These are phyloP conservation scores for Orthonychiurus folsomi DNA, from an alignment of 2,888 invertebrate species.

Conservation along the genomic window DNA sequence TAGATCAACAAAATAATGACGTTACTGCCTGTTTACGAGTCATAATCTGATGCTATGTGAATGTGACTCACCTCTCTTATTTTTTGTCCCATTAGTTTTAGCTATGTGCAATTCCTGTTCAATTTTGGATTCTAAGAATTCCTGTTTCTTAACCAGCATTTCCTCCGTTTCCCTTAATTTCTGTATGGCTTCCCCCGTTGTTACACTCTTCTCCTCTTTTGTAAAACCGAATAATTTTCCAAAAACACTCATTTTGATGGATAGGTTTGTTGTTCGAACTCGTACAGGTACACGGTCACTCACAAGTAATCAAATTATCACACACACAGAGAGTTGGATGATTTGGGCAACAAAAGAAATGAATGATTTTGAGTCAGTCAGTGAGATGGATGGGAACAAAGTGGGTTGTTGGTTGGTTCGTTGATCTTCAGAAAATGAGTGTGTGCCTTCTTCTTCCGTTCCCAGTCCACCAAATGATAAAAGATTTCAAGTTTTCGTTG, in stretches of 20 bases:
- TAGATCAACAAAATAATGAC: not conserved
- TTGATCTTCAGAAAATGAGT: too few species aligned
- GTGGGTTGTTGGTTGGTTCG: too few species aligned
- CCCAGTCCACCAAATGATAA: not conserved
- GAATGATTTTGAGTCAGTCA: not conserved
- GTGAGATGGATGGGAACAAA: too few species aligned
- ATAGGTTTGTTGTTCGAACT: too few species aligned
- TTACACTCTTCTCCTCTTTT: conserved; percentile 66
- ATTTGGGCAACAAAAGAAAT: too few species aligned
- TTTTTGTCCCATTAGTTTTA: conserved; percentile 87
- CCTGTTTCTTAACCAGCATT: conserved; percentile 92
- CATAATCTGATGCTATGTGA: too few species aligned
- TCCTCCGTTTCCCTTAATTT: conserved; percentile 94
- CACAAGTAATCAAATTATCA: too few species aligned
- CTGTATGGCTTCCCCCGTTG: conserved; percentile 94
- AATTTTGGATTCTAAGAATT: conserved; percentile 91
- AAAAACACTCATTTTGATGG: conserved; percentile 50
- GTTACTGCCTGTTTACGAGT: too few species aligned
- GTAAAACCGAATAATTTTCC: conserved; percentile 87
- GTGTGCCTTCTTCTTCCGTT: too few species aligned
- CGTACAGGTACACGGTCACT: too few species aligned
- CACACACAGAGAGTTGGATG: too few species aligned
- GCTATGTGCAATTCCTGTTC: conserved; percentile 76
- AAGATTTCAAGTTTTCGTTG: not conserved
- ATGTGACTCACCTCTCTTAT: conserved; percentile 60